These are phyloP conservation scores for Oreamnos americanus DNA, from an alignment of 2,113 vertebrate genomes.

Conservation along the genomic window DNA sequence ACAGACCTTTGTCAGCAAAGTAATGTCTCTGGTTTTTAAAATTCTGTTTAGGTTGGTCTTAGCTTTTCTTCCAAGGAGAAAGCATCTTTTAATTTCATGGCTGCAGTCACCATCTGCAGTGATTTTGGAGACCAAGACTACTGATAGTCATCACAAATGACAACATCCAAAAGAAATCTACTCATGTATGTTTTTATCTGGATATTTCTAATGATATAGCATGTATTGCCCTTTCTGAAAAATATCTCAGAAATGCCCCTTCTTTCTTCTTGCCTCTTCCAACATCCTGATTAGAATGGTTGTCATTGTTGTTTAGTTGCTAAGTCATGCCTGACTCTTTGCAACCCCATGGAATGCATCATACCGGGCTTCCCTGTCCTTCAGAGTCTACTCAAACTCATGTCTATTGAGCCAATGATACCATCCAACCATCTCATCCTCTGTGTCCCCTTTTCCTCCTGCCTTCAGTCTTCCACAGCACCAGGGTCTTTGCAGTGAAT, in stretches of 20 bases:
- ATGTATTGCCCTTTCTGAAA: not conserved
- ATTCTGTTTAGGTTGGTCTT: not conserved
- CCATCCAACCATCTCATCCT: not conserved
- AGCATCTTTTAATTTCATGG: not conserved
- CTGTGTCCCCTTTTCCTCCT: not conserved
- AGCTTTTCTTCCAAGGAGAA: not conserved
- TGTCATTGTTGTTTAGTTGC: not conserved
- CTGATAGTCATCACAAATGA: not conserved
- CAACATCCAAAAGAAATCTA: not conserved
- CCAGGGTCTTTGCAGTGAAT: not conserved
- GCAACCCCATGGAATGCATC: not conserved
- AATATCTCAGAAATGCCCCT: not conserved
- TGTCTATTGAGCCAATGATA: fast-evolving
- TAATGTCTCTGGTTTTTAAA: not conserved
- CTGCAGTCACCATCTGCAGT: not conserved
- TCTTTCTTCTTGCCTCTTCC: not conserved
- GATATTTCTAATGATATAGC: not conserved
- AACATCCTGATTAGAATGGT: not conserved
- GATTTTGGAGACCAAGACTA: not conserved
- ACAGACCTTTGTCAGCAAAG: not conserved
- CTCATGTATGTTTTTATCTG: not conserved
- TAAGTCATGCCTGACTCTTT: not conserved
- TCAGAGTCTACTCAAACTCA: not conserved
- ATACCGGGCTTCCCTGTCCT: not conserved
- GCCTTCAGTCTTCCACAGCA: not conserved